Percentiles rank a stretch among this genome's conserved stretches.
phyloP scores from a whole-genome alignment of 2,888 invertebrate species.

The Orthosia incerta region DNA sequence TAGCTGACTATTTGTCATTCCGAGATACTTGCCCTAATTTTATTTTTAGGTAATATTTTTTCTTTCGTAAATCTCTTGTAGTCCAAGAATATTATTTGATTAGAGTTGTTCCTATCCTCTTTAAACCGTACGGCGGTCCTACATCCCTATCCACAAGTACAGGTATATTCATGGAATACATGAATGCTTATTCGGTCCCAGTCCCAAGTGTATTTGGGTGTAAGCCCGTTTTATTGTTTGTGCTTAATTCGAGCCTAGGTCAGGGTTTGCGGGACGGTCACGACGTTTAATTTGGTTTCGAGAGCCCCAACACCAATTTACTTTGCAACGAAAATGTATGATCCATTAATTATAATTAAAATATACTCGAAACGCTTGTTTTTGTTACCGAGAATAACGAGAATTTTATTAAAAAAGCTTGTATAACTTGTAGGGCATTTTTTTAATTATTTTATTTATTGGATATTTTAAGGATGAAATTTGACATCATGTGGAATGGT shows the following conservation, averaged over 20 bases:
- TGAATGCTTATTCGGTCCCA: constrained; percentile 43
- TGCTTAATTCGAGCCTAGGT: constrained; percentile 75
- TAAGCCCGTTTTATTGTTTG: constrained; percentile 76
- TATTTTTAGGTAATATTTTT: no score
- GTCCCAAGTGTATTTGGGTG: constrained; percentile 59
- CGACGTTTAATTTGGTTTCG: constrained; percentile 73
- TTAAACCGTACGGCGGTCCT: not conserved
- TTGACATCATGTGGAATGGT: not conserved
- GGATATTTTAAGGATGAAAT: constrained; percentile 14
- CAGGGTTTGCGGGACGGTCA: constrained; percentile 67
- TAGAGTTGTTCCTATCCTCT: not conserved
- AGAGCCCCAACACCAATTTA: constrained; percentile 65
- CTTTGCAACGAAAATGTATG: constrained; percentile 70
- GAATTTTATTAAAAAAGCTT: constrained; percentile 27
- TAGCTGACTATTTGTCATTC: no score
- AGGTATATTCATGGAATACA: constrained; percentile 28
- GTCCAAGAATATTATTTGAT: no score
- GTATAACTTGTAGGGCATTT: constrained; percentile 30
- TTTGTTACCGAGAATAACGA: constrained; percentile 20
- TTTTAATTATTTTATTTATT: not conserved
- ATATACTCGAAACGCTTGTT: constrained; percentile 4
- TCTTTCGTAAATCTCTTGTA: no score
- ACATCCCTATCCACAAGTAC: constrained; percentile 21
- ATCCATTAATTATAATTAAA: constrained; percentile 49
- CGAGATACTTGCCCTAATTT: no score